Base-by-base conservation (phyloP, 2,113 vertebrate genomes). In the Coptodon rendalli region DNA sequence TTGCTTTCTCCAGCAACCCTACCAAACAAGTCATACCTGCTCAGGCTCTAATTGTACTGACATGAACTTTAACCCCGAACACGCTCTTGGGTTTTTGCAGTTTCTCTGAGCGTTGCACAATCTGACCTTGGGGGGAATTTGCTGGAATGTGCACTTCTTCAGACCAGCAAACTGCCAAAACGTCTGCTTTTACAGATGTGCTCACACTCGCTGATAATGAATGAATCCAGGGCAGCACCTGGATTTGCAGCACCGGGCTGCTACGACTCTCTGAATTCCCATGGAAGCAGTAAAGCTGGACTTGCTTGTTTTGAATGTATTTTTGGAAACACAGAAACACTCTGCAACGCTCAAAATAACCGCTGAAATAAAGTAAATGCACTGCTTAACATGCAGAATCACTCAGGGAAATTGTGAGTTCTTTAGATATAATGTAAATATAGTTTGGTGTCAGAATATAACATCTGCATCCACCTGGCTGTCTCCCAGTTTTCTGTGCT, bases 191-290 rank as follows among this genome's bases (percentile, higher is more conserved):
- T 40, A 43, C n/a, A 71, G 36, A 71, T 22, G 63, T 24, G 63
- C n/a, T 71, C n/a, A 43, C 63, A 0, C 63, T 36, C 8, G 14
- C 4, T 40, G 63, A 40, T 40, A 0, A 40, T 0, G 19, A 68
- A 9, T 68, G 7, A 6, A 36, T 63, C 31, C 5, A 66, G 31
- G n/a, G 31, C 61, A 66, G 57, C 57, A 34, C 0, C 29, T 61
- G 16, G 59, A 34, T 63, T 63, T 36, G 61, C 61, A 66, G 61
- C 61, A 38, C 31, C 2, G 1, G 31, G 31, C 31, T 38, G 17
- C 61, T 36, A 36, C 31, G 0, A 36, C 59, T 19, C 29, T 63
- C 59, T 36, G 16, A 6, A 36, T 11, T 36, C 31, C 59, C 9
- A 12, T 12, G 6, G 17, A 66, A 5, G 9, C 61, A 66, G 31